Base-by-base conservation (phyloP, 2,888 invertebrate genomes). In the Tethea ocularis region DNA sequence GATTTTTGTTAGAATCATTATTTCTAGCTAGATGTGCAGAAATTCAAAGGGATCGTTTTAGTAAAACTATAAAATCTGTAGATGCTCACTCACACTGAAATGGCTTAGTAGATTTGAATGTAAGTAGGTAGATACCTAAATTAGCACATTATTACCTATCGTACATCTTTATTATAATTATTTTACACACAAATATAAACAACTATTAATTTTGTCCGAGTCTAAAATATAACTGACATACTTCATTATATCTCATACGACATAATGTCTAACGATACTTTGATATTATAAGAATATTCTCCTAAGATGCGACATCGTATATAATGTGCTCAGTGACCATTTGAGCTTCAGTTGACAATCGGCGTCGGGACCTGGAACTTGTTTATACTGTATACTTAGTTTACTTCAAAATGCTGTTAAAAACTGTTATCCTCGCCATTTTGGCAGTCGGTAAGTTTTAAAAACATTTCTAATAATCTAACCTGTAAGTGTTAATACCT, bases 361-460 rank as follows among this genome's bases (percentile, higher is more conserved):
- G 68, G 59, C 75, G 64, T 66, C 69, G 65, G 62, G 33, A 59
- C 59, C 29, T 57, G 60, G 60, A 73, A 66, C 59, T 61, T 64
- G 63, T 58, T 58, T 59, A 57, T 58, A 63, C 26, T n/a, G 8
- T 52, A 61, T 41, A 62, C 57, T 60, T 62, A 57, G 58, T 52
- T 59, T 54, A 68, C 65, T 63, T 62, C 63, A 80, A 67, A 56
- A 89, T 87, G 86, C 71, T 88, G 72, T 82, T 82, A 74, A 89
- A 86, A 81, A 64, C 77, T 23, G 56, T 82, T 58, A 61, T 87
- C 38, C 67, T 86, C 24, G 72, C 78, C 59, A 63, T 78, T 24
- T 67, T 86, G 63, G 78, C 80, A 1, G 78, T 79, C 53, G 87
- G 88, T 88, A 69, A 84, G 88, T 77, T 20, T 54, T 24, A 38